phyloP scores from a whole-genome alignment of 2,797 vertebrate species.

The Luscinia luscinia region DNA sequence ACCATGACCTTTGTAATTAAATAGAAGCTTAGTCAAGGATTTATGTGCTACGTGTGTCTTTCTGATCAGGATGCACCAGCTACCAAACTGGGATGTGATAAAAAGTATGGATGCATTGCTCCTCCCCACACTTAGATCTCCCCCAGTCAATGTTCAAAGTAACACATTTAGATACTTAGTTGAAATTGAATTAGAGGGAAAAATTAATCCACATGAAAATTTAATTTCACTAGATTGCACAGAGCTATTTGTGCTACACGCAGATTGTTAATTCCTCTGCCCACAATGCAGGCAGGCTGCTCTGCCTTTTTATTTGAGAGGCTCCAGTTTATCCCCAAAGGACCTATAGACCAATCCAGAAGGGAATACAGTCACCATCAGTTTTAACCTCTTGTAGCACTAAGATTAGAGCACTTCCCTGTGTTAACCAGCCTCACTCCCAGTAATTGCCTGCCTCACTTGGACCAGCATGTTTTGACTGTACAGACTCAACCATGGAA shows the following conservation, averaged over 20 bases:
- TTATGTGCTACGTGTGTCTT: fast-evolving
- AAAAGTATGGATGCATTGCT: neutral
- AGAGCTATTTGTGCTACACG: neutral
- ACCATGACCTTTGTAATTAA: neutral
- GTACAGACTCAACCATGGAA: neutral
- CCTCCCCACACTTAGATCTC: neutral
- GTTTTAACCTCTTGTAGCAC: neutral
- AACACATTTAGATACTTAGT: neutral
- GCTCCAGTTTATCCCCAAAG: neutral
- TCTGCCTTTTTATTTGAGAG: neutral
- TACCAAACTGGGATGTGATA: neutral
- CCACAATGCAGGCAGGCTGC: neutral
- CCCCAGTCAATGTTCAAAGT: neutral
- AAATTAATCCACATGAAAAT: neutral
- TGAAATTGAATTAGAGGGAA: neutral
- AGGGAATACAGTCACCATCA: neutral
- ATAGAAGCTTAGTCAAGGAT: neutral
- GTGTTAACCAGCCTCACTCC: neutral
- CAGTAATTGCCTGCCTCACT: neutral
- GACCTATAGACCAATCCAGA: neutral
- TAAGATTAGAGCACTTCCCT: neutral
- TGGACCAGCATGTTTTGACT: neutral
- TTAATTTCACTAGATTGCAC: neutral
- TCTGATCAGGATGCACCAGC: neutral
- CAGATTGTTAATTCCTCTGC: neutral